Evolutionary conservation across 2,888 invertebrate genomes (phyloP).

Genomic region (Rapana venosa): DNA sequence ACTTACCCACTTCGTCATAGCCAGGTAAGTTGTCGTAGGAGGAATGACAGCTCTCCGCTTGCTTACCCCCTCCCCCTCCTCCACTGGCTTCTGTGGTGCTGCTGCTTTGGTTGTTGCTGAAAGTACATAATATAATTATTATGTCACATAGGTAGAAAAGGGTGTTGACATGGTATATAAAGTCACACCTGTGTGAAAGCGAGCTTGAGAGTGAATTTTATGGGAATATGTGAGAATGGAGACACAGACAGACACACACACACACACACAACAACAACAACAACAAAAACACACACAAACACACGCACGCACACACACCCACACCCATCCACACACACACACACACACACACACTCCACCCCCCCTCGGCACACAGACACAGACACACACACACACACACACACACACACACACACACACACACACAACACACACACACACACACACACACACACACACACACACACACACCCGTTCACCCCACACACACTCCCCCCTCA

Average conservation of each 20-base stretch:
- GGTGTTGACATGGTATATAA: too few species aligned
- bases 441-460: conserved; percentile 18
- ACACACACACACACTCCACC: conserved; percentile 1
- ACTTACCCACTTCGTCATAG: conserved; percentile 46
- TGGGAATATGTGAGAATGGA: neutral
- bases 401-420: conserved; percentile 25
- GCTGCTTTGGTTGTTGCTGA: conserved; percentile 23
- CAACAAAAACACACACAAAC: neutral
- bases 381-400: neutral
- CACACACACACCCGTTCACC: neutral
- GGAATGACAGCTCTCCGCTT: conserved; percentile 69
- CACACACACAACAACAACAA: neutral
- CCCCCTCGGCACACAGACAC: conserved; percentile 20
- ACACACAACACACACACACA: conserved; percentile 15
- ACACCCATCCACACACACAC: conserved; percentile 6
- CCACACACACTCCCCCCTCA: neutral
- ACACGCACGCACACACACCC: neutral
- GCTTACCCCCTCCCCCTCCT: conserved; percentile 31
- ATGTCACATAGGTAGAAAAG: neutral
- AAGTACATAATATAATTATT: neutral
- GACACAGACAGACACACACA: neutral
- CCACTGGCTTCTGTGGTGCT: neutral
- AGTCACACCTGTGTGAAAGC: too few species aligned
- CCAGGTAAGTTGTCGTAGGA: conserved; percentile 74
- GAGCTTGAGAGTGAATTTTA: too few species aligned